phyloP scores from a whole-genome alignment of 2,113 vertebrate species.

The Paramormyrops kingsleyae region DNA sequence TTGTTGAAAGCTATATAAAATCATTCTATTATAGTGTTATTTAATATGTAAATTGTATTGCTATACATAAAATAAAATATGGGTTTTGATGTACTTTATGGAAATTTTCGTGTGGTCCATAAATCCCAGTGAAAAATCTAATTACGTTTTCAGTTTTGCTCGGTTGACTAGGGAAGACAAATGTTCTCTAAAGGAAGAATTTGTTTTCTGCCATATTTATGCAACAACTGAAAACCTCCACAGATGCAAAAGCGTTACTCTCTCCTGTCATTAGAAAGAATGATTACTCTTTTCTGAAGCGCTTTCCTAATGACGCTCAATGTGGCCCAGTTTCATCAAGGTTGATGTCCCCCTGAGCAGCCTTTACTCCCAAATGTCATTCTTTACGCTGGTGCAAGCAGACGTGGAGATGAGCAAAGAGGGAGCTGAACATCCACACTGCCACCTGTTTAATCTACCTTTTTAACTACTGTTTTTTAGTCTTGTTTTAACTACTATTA shows the following conservation, averaged over 20 bases:
- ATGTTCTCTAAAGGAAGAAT: neutral
- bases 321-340: neutral
- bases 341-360: neutral
- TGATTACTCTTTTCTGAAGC: slow-evolving; percentile 19
- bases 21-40: slow-evolving; percentile 97
- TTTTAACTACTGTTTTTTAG: neutral
- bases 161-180: neutral
- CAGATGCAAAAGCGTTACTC: neutral
- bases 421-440: too few relatives aligned
- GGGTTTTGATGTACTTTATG: slow-evolving; percentile 90
- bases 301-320: neutral
- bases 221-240: neutral
- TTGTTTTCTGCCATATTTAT: neutral
- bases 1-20: slow-evolving; percentile 90
- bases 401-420: too few relatives aligned
- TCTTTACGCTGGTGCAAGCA: neutral
- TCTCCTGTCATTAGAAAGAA: neutral
- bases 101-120: slow-evolving; percentile 28
- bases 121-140: slow-evolving; percentile 18
- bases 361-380: neutral
- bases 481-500: neutral
- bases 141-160: neutral
- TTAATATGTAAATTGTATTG: slow-evolving; percentile 99
- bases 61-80: slow-evolving; percentile 99
- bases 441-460: neutral